Percentiles rank a stretch among this genome's conserved stretches.
Evolutionary conservation across 2,888 invertebrate species (phyloP).

Genomic region (Drosophila diplacantha): DNA sequence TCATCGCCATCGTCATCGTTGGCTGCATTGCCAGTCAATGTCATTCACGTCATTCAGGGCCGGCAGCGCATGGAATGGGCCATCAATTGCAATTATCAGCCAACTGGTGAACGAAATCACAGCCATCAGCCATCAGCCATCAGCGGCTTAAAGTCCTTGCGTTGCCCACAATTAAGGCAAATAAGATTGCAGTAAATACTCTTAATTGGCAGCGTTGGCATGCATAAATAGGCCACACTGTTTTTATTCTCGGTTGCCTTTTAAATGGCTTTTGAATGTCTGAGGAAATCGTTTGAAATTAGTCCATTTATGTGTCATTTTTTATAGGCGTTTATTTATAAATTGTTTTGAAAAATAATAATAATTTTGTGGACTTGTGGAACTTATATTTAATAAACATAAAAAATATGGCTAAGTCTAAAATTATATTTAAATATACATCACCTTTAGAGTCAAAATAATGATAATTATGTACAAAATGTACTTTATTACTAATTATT

Average conservation of each 20-base stretch:
- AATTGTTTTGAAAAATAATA: too few relatives aligned
- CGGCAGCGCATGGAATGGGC: conserved; percentile 15
- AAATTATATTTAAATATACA: not conserved
- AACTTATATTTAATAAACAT: not conserved
- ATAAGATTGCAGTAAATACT: conserved; percentile 31
- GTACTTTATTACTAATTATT: too few relatives aligned
- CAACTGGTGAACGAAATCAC: conserved; percentile 29
- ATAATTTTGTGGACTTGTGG: not conserved
- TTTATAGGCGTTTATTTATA: not conserved
- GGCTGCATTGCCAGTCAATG: conserved; percentile 23
- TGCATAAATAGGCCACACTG: conserved; percentile 24
- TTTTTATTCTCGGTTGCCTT: not conserved
- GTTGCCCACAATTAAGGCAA: conserved; percentile 28
- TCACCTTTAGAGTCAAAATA: too few relatives aligned
- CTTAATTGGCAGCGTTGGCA: conserved; percentile 26
- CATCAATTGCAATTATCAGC: conserved; percentile 43
- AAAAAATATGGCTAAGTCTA: not conserved
- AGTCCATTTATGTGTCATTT: not conserved
- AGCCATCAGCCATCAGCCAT: conserved; percentile 16
- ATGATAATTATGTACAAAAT: too few relatives aligned
- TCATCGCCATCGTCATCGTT: conserved; percentile 38
- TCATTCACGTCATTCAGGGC: conserved; percentile 38
- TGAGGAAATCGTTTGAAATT: not conserved
- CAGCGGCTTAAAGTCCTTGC: conserved; percentile 15
- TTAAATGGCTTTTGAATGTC: not conserved